These are phyloP conservation scores for Lepidurus couesii DNA, from an alignment of 1,140 invertebrate genomes.

Conservation along the genomic window DNA sequence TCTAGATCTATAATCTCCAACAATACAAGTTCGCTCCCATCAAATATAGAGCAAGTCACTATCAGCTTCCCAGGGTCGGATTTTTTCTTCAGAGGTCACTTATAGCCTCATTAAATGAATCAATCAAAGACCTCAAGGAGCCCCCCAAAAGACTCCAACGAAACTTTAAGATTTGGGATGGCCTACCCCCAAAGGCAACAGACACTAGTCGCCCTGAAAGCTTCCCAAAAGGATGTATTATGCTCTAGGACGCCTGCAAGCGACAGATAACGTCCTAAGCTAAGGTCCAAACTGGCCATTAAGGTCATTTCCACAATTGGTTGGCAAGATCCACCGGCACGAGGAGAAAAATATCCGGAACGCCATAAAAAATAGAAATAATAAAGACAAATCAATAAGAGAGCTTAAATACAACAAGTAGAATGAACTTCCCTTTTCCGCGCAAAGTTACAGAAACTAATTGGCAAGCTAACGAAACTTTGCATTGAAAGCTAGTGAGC, in stretches of 20 bases:
- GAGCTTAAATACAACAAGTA: too few species aligned
- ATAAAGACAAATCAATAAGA: too few species aligned
- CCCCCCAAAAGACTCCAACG: neutral
- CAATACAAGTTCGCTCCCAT: too few species aligned
- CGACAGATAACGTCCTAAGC: neutral
- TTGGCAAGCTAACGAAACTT: too few species aligned
- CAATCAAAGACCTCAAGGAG: neutral
- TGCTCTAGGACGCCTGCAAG: neutral
- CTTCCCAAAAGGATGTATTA: neutral
- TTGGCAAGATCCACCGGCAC: neutral
- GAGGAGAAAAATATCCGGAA: too few species aligned
- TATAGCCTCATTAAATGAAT: neutral
- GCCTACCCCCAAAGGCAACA: neutral
- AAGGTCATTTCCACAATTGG: slow-evolving; percentile 18
- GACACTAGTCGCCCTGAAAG: neutral
- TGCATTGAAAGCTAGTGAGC: too few species aligned
- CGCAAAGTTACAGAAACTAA: too few species aligned
- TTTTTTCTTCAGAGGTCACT: neutral
- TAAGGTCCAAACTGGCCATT: neutral
- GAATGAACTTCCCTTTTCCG: too few species aligned
- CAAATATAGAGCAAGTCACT: neutral
- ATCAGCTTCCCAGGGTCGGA: neutral
- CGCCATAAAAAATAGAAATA: too few species aligned
- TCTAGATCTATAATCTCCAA: too few species aligned
- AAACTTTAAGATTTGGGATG: neutral